phyloP scores from a whole-genome alignment of 2,797 vertebrate species.

The Psittacula derbiana region DNA sequence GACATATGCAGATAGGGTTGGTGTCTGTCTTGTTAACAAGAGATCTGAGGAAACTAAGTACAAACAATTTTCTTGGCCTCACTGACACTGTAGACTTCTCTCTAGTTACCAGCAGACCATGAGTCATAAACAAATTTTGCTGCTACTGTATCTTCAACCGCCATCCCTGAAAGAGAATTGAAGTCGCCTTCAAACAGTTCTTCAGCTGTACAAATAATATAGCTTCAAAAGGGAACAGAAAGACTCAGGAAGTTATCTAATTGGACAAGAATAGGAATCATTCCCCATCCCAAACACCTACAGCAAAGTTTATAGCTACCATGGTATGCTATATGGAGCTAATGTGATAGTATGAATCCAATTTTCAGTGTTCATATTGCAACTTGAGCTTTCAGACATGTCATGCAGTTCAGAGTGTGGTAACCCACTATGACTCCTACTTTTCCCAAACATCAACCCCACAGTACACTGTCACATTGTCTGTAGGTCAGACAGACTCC shows the following conservation, averaged over 20 bases:
- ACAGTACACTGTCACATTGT: not conserved
- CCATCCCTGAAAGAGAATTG: constrained; percentile 85
- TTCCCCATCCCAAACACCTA: not conserved
- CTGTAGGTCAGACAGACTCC: not conserved
- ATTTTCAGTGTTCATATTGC: not conserved
- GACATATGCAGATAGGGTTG: not conserved
- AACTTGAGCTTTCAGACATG: not conserved
- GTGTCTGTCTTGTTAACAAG: not conserved
- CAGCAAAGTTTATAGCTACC: not conserved
- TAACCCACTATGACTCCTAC: not conserved
- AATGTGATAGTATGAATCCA: not conserved
- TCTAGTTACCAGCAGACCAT: constrained; percentile 79
- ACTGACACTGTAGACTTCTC: not conserved
- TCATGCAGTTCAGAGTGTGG: not conserved
- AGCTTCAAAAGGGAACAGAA: not conserved
- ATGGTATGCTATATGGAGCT: not conserved
- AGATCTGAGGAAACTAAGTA: not conserved
- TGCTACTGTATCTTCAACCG: constrained; percentile 88
- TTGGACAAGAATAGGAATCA: not conserved
- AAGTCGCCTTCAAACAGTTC: not conserved
- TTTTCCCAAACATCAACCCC: not conserved
- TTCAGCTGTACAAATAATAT: not conserved
- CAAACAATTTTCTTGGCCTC: not conserved
- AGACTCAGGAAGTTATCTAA: not conserved
- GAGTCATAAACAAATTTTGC: constrained; percentile 90